Conservation (phyloP, 2,888 invertebrate genomes). For the Drepanosiphum platanoidis region DNA sequence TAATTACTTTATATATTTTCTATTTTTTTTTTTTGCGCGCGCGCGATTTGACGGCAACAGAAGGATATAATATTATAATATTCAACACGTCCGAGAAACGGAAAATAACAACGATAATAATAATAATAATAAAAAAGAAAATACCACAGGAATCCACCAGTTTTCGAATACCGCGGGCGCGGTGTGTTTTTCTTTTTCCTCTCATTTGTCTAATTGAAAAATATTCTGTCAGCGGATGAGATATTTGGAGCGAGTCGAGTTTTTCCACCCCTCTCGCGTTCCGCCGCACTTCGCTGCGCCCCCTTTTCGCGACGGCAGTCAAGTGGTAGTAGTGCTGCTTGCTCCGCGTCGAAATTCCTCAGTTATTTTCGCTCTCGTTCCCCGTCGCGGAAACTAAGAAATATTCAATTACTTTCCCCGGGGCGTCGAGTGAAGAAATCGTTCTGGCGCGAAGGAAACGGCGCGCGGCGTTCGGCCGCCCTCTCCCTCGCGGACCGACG, state of each 20-base stretch:
- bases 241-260: background rate
- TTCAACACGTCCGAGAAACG: background rate
- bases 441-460: background rate
- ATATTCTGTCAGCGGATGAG: slow-evolving; percentile 23
- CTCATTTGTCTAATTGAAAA: slow-evolving; percentile 58
- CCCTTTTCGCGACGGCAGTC: too few relatives aligned
- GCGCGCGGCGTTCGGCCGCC: too few relatives aligned
- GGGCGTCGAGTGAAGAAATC: slow-evolving; percentile 41
- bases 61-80: background rate
- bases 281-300: background rate
- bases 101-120: too few relatives aligned
- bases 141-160: background rate
- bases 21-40: too few relatives aligned
- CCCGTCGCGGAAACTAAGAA: background rate
- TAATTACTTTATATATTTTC: too few relatives aligned
- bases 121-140: slow-evolving; percentile 15
- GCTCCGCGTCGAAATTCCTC: slow-evolving; percentile 2
- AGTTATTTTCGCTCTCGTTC: slow-evolving; percentile 24
- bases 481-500: background rate
- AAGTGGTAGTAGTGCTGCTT: too few relatives aligned
- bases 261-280: background rate
- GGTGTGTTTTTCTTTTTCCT: too few relatives aligned
- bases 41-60: background rate
- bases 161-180: background rate
- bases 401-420: slow-evolving; percentile 54